These are phyloP conservation scores for Sinodicranocentrus sp. DNA, from an alignment of 2,888 invertebrate genomes.

Conservation along the genomic window DNA sequence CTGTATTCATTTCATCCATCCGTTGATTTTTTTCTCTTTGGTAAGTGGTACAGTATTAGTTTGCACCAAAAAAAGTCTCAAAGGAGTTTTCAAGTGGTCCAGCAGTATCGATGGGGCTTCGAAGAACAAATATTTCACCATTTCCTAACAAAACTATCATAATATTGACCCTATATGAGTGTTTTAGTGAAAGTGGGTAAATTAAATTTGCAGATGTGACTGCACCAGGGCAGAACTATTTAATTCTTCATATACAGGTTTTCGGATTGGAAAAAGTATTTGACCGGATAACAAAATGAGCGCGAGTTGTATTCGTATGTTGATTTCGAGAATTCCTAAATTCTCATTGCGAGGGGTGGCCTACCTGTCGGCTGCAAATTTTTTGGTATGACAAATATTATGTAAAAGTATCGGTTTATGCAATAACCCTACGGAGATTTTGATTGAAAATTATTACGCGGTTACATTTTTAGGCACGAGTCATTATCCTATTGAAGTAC, in stretches of 20 bases:
- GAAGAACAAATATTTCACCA: neutral
- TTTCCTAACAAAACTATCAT: neutral
- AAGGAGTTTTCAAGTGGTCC: constrained; percentile 1
- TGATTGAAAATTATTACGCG: too few species aligned
- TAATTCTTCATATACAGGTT: too few species aligned
- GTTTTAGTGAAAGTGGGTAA: constrained; percentile 3
- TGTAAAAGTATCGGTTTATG: too few species aligned
- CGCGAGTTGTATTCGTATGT: constrained; percentile 37
- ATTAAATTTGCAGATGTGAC: too few species aligned
- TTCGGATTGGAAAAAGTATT: neutral
- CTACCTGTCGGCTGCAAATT: constrained; percentile 68
- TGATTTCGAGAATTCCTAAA: constrained; percentile 50
- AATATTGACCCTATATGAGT: constrained; percentile 25
- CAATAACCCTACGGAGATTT: too few species aligned
- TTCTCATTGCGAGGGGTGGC: constrained; percentile 56
- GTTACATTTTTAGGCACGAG: constrained; percentile 68
- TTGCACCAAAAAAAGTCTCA: neutral
- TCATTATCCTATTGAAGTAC: constrained; percentile 55
- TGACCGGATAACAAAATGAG: constrained; percentile 38
- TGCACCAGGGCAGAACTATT: too few species aligned
- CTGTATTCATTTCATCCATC: constrained; percentile 1
- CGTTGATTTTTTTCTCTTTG: neutral
- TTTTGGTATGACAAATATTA: constrained; percentile 54
- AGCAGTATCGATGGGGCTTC: constrained; percentile 15
- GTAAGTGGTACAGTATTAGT: constrained; percentile 8